A percentile compares a stretch with the other conserved stretches of the same genome.
These are phyloP conservation scores for Pollachius pollachius DNA, from an alignment of 2,113 vertebrate species.

Conservation along the genomic window DNA sequence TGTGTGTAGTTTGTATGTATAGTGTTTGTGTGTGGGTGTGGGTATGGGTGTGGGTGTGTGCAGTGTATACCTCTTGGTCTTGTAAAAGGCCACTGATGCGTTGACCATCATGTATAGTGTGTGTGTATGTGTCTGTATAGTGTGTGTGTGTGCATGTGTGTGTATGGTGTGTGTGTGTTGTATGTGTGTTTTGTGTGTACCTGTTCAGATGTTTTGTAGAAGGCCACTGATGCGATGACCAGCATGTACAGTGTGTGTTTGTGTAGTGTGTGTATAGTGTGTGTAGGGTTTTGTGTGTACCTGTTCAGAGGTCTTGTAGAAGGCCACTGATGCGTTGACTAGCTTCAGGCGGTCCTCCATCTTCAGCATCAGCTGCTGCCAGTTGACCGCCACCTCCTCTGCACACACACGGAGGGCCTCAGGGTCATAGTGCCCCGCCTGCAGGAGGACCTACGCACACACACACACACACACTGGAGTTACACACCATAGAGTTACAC, in stretches of 20 bases:
- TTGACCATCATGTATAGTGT: slow-evolving; percentile 71
- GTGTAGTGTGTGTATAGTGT: too few relatives aligned
- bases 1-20: too few relatives aligned
- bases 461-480: background rate
- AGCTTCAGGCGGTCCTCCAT: slow-evolving; percentile 98
- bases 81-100: slow-evolving; percentile 97
- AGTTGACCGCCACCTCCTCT: slow-evolving; percentile 94
- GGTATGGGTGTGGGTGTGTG: too few relatives aligned
- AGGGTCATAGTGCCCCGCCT: slow-evolving; percentile 91
- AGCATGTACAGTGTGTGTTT: slow-evolving; percentile 51
- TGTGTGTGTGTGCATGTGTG: too few relatives aligned
- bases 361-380: slow-evolving; percentile 99
- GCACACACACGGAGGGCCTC: slow-evolving; percentile 92
- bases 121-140: too few relatives aligned
- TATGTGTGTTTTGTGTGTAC: slow-evolving; percentile 51
- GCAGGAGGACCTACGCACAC: slow-evolving; percentile 75
- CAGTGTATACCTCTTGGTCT: slow-evolving; percentile 87
- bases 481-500: too few relatives aligned
- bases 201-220: slow-evolving; percentile 99
- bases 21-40: too few relatives aligned
- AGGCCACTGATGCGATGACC: slow-evolving; percentile 95
- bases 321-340: slow-evolving; percentile 96
- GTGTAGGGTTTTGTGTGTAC: slow-evolving; percentile 52
- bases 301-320: slow-evolving; percentile 99
- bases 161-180: too few relatives aligned